Base-by-base conservation (phyloP, 2,888 invertebrate species). In the Andrena trimmerana region DNA sequence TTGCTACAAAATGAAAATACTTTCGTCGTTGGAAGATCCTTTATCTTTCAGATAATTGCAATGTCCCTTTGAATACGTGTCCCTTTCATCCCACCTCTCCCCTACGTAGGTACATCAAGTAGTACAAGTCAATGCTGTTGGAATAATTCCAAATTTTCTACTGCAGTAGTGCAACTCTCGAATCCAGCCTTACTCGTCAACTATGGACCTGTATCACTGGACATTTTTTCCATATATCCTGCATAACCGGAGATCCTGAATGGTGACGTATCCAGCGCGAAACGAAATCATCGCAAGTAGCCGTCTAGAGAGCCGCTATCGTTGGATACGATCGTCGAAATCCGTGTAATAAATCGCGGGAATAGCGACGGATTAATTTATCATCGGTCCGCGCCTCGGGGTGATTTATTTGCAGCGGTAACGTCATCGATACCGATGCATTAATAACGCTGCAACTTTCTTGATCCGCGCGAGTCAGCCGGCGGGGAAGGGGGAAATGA, bases 391-490 rank as follows among this genome's bases (percentile, higher is more conserved):
- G 54, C 57, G 54, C 70, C 67, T 69, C 78, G 6, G 42, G 62
- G 54, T 71, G 83, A 83, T 83, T 84, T 78, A 84, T 84, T 75
- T 78, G 42, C 71, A 71, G n/a, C 71, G 78, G 69, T 71, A 74
- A 75, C 70, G 82, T 81, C 82, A 81, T 81, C 81, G 81, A 81
- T 81, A 83, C 75, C 62, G 76, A 73, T 76, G 70, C 82, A 81
- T 81, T 83, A 81, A 80, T 80, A 81, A 74, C 50, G 65, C 69
- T 70, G 74, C 74, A 74, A 59, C 66, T 69, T 74, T 81, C 81
- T 81, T 81, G 62, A 79, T 72, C 63, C 68, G 72, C 68, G 72
- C 80, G 50, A 13, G 42, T 42, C 81, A 62, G 16, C 8, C 31
- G n/a, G 7, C 27, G 5, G 33, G 29, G n/a, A 29, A 16, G 50